Percentiles rank a stretch among this genome's conserved stretches.
Conservation (phyloP, 2,797 vertebrate species). For the Acanthurus tractus region DNA sequence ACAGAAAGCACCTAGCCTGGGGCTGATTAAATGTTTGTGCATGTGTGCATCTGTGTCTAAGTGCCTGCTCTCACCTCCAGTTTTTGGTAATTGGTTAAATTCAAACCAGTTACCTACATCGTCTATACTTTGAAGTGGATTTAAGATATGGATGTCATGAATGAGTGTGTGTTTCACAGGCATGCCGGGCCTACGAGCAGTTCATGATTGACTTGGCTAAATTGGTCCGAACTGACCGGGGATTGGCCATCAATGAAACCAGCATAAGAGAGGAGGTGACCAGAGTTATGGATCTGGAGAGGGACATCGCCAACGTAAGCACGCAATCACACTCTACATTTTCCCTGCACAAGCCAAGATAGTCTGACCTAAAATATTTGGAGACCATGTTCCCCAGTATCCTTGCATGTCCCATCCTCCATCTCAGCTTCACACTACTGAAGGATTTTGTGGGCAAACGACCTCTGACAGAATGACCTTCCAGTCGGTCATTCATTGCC, state of each 20-base stretch:
- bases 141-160: slow-evolving; percentile 1
- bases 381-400: slow-evolving; percentile 21
- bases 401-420: not conserved
- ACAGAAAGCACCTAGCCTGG: slow-evolving; percentile 37
- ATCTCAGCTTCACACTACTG: slow-evolving; percentile 15
- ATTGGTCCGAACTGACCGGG: slow-evolving; percentile 89
- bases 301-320: slow-evolving; percentile 95
- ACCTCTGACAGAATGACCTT: slow-evolving; percentile 21
- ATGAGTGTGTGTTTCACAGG: slow-evolving; percentile 82
- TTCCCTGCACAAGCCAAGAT: not conserved
- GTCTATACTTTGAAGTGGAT: slow-evolving; percentile 15
- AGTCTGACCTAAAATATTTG: not conserved
- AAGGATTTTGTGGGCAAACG: slow-evolving; percentile 23
- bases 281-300: slow-evolving; percentile 91
- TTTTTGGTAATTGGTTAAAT: slow-evolving; percentile 26
- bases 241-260: slow-evolving; percentile 79
- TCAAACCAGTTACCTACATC: slow-evolving; percentile 31
- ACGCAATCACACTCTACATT: slow-evolving; percentile 5
- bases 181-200: slow-evolving; percentile 91
- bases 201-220: slow-evolving; percentile 94
- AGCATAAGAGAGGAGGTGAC: slow-evolving; percentile 86
- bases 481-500: slow-evolving; percentile 11
- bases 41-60: slow-evolving; percentile 5
- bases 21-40: not conserved
- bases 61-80: not conserved